A percentile compares a stretch with the other conserved stretches of the same genome.
These are phyloP conservation scores for Abscondita cerata DNA, from an alignment of 2,888 invertebrate genomes.

Conservation along the genomic window DNA sequence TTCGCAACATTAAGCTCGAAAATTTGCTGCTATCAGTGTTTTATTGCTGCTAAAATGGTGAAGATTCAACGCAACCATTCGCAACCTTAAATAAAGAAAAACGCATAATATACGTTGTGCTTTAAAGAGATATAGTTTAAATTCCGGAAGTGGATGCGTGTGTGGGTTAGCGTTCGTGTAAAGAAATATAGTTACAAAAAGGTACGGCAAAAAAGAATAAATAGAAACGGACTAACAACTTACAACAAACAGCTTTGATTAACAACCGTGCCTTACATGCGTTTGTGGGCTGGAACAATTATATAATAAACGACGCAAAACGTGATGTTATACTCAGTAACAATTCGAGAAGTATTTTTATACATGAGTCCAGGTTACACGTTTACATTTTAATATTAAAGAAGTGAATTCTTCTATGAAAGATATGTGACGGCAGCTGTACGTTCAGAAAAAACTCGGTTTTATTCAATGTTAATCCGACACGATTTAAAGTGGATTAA, in stretches of 20 bases:
- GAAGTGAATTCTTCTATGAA: constrained; percentile 28
- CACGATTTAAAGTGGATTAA: constrained; percentile 28
- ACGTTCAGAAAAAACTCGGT: constrained; percentile 19
- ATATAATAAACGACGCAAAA: background rate
- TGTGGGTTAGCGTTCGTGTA: constrained; percentile 37
- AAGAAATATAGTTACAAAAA: constrained; percentile 15
- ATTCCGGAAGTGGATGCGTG: constrained; percentile 38
- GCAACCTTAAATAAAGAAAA: constrained; percentile 22
- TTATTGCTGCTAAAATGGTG: constrained; percentile 29
- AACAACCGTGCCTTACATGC: constrained; percentile 3
- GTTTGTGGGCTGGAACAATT: constrained; percentile 8
- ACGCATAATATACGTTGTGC: constrained; percentile 34
- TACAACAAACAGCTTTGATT: background rate
- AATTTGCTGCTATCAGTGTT: constrained; percentile 33
- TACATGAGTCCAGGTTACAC: constrained; percentile 8
- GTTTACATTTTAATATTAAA: constrained; percentile 22
- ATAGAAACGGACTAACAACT: constrained; percentile 5
- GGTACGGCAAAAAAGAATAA: constrained; percentile 4
- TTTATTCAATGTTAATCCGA: constrained; percentile 33
- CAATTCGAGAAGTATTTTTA: constrained; percentile 10
- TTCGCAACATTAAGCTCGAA: constrained; percentile 35
- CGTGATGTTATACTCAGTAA: background rate
- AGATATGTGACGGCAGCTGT: constrained; percentile 37
- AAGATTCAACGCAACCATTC: constrained; percentile 31
- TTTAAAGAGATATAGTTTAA: constrained; percentile 35